Evolutionary conservation across 2,797 vertebrate species (phyloP), one percentile per base, ranked within the genome.

Genomic region (Chromobotia macracanthus): DNA sequence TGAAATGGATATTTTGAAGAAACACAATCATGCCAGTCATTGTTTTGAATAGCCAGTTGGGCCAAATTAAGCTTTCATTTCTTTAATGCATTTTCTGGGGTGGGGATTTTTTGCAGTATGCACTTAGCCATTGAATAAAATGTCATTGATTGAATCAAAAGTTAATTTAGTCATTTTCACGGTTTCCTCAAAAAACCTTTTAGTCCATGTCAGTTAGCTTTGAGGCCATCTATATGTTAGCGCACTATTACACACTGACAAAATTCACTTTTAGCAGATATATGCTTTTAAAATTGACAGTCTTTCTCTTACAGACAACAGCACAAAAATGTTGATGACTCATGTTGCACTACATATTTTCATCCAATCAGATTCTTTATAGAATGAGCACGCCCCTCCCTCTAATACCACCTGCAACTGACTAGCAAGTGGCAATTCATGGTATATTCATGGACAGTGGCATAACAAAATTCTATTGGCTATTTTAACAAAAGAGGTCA

Each of bases 1-100:
- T 86, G 77, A 80, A 80, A 69, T 71, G 72, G 83, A 83, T 83
- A 67, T 81, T 61, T 56, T 66, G 56, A 38, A 55, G 69, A 60
- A 61, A 55, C n/a, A 55, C 38, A 23, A 23, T 53, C 31, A 60
- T 5, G 56, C 21, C 9, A 41, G 51, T 38, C 48, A 51, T 51
- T 51, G 67, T 53, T 35, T 70, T 78, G 56, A 70, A 48, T 25
- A 63, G 15, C 15, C n/a, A 60, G 16, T 25, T 25, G 25, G 38
- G 38, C 38, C 38, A 7, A 46, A 41, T 78, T 63, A 25, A 51
- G 35, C 16, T 38, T 64, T 38, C 18, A 19, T 63, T n/a, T 35
- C 31, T 15, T 61, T 35, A n/a, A 38, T 38, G 15, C 5, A 60
- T 48, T 31, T 60, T 16, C 2, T 38, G 41, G 10, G 41, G 1